Conservation (phyloP, 2,113 vertebrate genomes). For the Emberiza fucata region DNA sequence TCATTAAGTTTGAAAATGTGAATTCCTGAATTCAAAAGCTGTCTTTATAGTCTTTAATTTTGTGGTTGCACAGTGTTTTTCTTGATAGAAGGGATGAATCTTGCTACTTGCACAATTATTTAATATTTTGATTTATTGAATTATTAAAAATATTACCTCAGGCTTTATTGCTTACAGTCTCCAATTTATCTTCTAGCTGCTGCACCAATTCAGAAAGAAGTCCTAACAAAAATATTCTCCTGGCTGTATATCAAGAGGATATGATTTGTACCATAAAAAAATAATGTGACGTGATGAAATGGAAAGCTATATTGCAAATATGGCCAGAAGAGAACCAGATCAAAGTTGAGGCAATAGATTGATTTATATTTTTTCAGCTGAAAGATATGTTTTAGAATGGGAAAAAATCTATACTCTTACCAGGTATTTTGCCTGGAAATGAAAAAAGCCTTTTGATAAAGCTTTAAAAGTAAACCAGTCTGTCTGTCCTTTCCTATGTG, state of each 20-base stretch:
- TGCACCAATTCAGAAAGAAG: not conserved
- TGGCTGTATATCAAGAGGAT: not conserved
- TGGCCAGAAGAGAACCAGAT: not conserved
- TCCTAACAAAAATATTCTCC: not conserved
- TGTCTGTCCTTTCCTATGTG: not conserved
- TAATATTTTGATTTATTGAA: not conserved
- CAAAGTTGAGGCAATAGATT: not conserved
- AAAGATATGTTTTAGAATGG: not conserved
- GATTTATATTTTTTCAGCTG: not conserved
- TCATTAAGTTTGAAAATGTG: not conserved
- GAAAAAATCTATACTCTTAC: not conserved
- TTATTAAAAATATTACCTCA: not conserved
- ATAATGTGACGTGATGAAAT: not conserved
- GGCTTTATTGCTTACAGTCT: not conserved
- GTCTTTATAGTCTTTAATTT: not conserved
- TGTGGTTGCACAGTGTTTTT: not conserved
- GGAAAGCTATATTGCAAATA: not conserved
- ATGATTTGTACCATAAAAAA: not conserved
- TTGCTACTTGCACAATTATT: not conserved
- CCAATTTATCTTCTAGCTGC: not conserved
- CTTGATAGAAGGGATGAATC: not conserved
- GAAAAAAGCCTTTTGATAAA: not conserved
- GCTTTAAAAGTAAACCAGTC: not conserved
- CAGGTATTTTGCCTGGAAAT: not conserved
- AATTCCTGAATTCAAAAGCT: not conserved